Conservation (phyloP, 2,113 vertebrate genomes). For the Tachycineta bicolor region DNA sequence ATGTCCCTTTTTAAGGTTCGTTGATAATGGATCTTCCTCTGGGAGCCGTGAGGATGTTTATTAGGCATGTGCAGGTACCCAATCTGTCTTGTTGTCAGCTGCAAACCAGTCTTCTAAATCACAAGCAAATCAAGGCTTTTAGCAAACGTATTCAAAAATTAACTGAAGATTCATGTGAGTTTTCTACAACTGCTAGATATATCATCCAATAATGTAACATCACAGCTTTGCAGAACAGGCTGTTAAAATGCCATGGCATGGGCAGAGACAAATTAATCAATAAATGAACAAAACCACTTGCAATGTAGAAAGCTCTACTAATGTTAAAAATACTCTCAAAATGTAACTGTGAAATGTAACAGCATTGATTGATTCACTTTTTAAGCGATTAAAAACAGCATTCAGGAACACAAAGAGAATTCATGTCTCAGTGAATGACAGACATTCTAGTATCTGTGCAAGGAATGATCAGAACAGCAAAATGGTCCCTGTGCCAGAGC, state of each 20-base stretch:
- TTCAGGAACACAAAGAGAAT: background rate
- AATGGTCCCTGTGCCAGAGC: background rate
- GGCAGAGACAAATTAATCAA: background rate
- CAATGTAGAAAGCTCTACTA: background rate
- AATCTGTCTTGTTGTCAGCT: background rate
- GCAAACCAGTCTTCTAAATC: background rate
- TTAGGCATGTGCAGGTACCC: background rate
- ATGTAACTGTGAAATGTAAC: background rate
- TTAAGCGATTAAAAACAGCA: background rate
- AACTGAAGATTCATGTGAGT: background rate
- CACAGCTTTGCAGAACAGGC: slow-evolving; percentile 1
- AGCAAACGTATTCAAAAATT: background rate
- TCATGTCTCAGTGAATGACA: background rate
- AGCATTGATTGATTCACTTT: background rate
- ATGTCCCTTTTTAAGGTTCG: background rate
- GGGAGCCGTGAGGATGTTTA: background rate
- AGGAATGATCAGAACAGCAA: background rate
- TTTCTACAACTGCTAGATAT: background rate
- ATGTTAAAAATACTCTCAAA: background rate
- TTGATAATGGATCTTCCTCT: background rate
- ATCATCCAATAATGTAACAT: background rate
- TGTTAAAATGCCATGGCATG: background rate
- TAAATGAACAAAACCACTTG: background rate
- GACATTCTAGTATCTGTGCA: background rate
- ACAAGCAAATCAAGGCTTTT: background rate